These are phyloP conservation scores for Propithecus deckenii DNA, from an alignment of 2,797 vertebrate species.

Conservation along the genomic window DNA sequence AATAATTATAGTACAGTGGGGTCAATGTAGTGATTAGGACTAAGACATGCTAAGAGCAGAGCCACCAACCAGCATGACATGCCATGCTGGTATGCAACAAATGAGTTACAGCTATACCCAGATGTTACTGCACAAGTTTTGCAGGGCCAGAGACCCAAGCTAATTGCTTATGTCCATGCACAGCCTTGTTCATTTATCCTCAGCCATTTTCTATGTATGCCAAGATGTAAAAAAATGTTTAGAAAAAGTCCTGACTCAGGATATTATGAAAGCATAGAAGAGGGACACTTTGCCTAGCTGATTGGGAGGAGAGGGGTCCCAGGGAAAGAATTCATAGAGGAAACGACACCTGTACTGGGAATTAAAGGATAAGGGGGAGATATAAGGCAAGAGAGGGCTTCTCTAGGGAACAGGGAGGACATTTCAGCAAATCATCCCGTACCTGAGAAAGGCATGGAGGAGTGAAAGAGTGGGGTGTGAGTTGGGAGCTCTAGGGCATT, in stretches of 20 bases:
- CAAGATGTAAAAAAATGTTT: neutral
- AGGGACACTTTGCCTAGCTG: neutral
- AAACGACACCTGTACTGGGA: neutral
- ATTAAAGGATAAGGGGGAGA: neutral
- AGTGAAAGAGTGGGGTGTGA: neutral
- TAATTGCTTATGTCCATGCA: neutral
- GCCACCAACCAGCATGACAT: neutral
- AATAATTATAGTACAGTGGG: neutral
- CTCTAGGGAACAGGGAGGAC: neutral
- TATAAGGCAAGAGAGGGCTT: neutral
- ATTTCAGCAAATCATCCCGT: neutral
- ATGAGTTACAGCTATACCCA: neutral
- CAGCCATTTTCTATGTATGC: neutral
- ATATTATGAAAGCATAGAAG: neutral
- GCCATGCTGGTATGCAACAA: neutral
- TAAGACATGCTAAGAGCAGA: neutral
- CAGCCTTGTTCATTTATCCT: neutral
- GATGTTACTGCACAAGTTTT: neutral
- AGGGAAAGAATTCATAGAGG: neutral
- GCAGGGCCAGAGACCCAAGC: neutral
- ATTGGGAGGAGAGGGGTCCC: neutral
- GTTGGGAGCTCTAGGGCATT: neutral
- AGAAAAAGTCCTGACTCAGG: neutral
- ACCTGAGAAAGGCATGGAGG: neutral
- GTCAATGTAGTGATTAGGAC: neutral